Evolutionary conservation across 2,888 invertebrate species (phyloP).

Genomic region (Brachypalpus laphriformis): DNA sequence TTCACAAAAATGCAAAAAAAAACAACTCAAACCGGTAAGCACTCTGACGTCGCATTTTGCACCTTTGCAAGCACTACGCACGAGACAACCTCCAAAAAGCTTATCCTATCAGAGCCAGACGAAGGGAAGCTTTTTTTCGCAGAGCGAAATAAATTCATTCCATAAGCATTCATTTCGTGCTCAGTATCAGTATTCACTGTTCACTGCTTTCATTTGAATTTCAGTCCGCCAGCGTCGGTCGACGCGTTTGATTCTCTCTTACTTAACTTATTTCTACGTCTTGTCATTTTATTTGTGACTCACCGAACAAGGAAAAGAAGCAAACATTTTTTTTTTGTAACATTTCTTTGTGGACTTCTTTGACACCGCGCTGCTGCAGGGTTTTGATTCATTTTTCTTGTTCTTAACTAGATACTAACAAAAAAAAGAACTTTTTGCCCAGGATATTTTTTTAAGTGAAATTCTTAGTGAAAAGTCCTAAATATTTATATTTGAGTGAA

Average conservation of each 20-base stretch:
- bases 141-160: constrained; percentile 10
- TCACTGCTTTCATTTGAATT: not conserved
- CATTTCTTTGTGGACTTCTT: constrained; percentile 29
- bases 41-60: not conserved
- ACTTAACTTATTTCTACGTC: no score
- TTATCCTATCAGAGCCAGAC: not conserved
- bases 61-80: not conserved
- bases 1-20: not conserved
- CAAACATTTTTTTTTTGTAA: not conserved
- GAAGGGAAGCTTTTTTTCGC: not conserved
- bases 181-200: no score
- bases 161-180: constrained; percentile 9
- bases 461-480: not conserved
- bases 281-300: not conserved
- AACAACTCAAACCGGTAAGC: not conserved
- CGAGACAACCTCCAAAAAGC: not conserved
- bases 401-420: no score
- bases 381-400: not conserved
- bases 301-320: not conserved
- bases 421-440: not conserved
- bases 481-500: constrained; percentile 14
- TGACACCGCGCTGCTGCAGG: constrained; percentile 29
- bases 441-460: constrained; percentile 5
- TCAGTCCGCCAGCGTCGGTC: constrained; percentile 45
- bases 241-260: constrained; percentile 1